phyloP scores from a whole-genome alignment of 1,140 invertebrate genomes.

The Laodelphax striatellus region DNA sequence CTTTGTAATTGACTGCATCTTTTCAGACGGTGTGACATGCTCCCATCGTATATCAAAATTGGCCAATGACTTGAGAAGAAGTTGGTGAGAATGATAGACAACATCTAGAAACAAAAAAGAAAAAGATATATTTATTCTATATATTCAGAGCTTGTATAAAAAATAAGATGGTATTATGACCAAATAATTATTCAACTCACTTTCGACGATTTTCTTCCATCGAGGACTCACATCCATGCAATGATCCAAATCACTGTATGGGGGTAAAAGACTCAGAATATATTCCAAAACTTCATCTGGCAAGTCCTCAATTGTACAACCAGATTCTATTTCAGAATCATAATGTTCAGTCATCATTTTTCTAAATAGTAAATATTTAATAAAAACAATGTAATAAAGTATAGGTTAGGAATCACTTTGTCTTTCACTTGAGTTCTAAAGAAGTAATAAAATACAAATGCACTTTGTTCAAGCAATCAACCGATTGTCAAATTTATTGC shows the following conservation, averaged over 20 bases:
- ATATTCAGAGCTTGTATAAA: too few species aligned
- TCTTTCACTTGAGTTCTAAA: too few species aligned
- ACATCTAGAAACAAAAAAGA: constrained; percentile 54
- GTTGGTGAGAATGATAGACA: constrained; percentile 48
- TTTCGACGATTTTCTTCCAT: constrained; percentile 69
- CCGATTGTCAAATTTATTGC: too few species aligned
- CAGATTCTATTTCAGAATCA: neutral
- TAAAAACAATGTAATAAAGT: too few species aligned
- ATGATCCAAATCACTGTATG: constrained; percentile 80
- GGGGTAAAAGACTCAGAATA: constrained; percentile 76
- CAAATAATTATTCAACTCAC: constrained; percentile 42
- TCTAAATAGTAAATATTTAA: too few species aligned
- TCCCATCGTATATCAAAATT: constrained; percentile 59
- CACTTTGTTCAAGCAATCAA: too few species aligned
- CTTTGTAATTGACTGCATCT: constrained; percentile 63
- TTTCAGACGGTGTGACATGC: constrained; percentile 38
- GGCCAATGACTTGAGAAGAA: constrained; percentile 52
- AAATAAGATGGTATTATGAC: too few species aligned
- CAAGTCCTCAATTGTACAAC: constrained; percentile 46
- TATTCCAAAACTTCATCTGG: constrained; percentile 90
- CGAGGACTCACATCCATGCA: constrained; percentile 74
- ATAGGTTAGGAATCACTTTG: too few species aligned
- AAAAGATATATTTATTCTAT: neutral
- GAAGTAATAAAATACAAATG: too few species aligned
- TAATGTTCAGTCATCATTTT: too few species aligned